A percentile compares a stretch with the other conserved stretches of the same genome.
These are phyloP conservation scores for Hesperophylax magnus DNA, from an alignment of 1,140 invertebrate genomes.

Conservation along the genomic window DNA sequence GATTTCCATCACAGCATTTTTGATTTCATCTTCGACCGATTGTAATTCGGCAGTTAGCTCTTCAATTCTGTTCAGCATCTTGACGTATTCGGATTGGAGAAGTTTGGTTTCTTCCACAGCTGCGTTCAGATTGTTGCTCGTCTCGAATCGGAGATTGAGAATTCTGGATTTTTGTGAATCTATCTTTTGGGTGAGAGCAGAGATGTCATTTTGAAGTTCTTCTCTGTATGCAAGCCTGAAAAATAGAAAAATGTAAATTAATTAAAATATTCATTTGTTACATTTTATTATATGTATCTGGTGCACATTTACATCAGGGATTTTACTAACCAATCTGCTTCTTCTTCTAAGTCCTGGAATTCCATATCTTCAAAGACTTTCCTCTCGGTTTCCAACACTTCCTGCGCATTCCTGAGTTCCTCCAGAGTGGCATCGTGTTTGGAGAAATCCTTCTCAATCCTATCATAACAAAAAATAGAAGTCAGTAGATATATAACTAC, in stretches of 20 bases:
- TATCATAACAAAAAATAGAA: constrained; percentile 55
- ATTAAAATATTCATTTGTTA: neutral
- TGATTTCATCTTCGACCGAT: constrained; percentile 74
- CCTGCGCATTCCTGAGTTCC: constrained; percentile 76
- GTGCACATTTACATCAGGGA: too few relatives aligned
- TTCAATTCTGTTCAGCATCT: constrained; percentile 74
- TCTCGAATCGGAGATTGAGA: constrained; percentile 78
- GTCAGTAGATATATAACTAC: neutral
- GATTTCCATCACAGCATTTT: constrained; percentile 70
- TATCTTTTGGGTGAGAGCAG: constrained; percentile 76
- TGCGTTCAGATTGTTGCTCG: constrained; percentile 72
- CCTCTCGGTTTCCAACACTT: constrained; percentile 79
- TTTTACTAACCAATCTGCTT: constrained; percentile 77
- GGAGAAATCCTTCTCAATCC: constrained; percentile 72
- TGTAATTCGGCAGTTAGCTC: constrained; percentile 73
- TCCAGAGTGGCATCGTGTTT: constrained; percentile 72
- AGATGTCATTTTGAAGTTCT: constrained; percentile 84
- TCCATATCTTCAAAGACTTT: constrained; percentile 94
- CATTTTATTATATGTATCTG: too few relatives aligned
- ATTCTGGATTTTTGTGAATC: constrained; percentile 76
- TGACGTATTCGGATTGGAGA: constrained; percentile 75
- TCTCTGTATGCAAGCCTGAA: constrained; percentile 82
- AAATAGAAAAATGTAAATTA: constrained; percentile 21
- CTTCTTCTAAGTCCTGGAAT: constrained; percentile 93
- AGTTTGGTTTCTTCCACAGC: constrained; percentile 76